Evolutionary conservation across 2,113 vertebrate species (phyloP).

Genomic region (Bostrychus sinensis): DNA sequence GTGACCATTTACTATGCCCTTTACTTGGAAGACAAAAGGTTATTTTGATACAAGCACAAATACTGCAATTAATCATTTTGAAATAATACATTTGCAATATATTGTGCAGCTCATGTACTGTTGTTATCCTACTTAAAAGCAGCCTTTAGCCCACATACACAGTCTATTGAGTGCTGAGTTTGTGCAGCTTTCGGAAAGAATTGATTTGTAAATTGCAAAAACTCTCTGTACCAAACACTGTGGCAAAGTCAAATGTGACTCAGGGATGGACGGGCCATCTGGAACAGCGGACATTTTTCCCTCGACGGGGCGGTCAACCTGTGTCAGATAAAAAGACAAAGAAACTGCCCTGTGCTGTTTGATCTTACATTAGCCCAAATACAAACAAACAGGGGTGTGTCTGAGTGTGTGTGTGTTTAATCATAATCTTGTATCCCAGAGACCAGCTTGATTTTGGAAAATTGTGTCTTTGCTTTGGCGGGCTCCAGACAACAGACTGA

Average conservation of each 20-base stretch:
- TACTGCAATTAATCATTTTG: too few relatives aligned
- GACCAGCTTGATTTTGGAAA: not conserved
- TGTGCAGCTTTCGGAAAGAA: conserved; percentile 2
- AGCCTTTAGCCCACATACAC: not conserved
- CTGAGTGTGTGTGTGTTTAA: not conserved
- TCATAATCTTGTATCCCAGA: conserved; percentile 1
- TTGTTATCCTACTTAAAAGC: conserved; percentile 1
- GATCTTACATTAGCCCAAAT: conserved; percentile 6
- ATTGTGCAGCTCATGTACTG: not conserved
- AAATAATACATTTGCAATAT: too few relatives aligned
- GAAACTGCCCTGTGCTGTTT: conserved; percentile 8
- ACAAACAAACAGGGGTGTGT: not conserved
- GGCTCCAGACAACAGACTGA: conserved; percentile 3
- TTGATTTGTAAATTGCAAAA: conserved; percentile 4
- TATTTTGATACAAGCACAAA: too few relatives aligned
- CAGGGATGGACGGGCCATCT: conserved; percentile 8
- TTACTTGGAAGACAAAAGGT: too few relatives aligned
- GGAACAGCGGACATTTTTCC: not conserved
- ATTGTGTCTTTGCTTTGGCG: conserved; percentile 5
- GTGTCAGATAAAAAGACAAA: conserved; percentile 3
- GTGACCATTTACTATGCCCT: too few relatives aligned
- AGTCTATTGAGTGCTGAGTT: not conserved
- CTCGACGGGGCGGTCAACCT: not conserved
- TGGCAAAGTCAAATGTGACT: conserved; percentile 13
- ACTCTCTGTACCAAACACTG: conserved; percentile 5